phyloP scores from a whole-genome alignment of 1,140 invertebrate genomes.

The Caenorhabditis remanei region DNA sequence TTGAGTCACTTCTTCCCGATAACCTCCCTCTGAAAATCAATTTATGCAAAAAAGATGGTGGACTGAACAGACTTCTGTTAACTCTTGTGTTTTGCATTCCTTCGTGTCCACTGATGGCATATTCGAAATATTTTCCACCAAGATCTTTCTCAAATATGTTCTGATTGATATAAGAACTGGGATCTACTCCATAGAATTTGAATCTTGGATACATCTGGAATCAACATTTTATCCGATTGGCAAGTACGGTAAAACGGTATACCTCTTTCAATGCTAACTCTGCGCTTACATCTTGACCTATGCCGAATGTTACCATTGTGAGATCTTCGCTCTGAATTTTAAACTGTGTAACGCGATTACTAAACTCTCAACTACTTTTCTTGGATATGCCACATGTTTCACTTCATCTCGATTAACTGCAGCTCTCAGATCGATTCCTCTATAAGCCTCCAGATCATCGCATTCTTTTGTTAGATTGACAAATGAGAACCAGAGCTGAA shows the following conservation, averaged over 20 bases:
- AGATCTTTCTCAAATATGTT: background rate
- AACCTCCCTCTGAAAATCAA: background rate
- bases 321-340: background rate
- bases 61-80: background rate
- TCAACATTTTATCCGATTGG: background rate
- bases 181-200: constrained; percentile 1
- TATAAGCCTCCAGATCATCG: background rate
- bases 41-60: background rate
- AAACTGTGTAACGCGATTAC: background rate
- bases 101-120: background rate
- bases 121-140: constrained; percentile 13
- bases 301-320: constrained; percentile 6
- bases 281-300: background rate
- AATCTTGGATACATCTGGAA: background rate
- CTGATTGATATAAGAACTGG: background rate
- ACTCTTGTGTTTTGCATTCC: background rate
- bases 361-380: background rate
- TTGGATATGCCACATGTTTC: background rate
- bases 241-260: background rate
- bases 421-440: background rate
- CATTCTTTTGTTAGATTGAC: background rate
- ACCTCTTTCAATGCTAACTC: background rate
- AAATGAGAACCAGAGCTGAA: background rate
- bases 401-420: background rate
- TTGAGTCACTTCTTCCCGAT: background rate